Evolutionary conservation across 2,888 invertebrate genomes (phyloP), one percentile per base, ranked within the genome.

Genomic region (Coremacera marginata): DNA sequence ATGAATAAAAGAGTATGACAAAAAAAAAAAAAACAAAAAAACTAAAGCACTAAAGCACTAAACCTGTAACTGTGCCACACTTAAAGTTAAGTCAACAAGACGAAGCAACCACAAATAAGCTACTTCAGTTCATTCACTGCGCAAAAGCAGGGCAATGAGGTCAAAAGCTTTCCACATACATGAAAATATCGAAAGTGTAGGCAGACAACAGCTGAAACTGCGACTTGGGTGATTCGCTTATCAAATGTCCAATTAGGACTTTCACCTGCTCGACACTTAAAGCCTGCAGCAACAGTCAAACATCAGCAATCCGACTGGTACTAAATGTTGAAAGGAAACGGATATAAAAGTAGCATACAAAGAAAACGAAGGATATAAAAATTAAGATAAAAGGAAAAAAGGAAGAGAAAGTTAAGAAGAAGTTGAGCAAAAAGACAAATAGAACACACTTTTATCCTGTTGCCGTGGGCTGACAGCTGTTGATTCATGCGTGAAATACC

Each of bases 401-500:
- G 31, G 8, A 34, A 1, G 2, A 34, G 65, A 65, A 65, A n/a
- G n/a, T 14, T 16, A 27, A 34, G 27, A 25, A 3, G 19, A 9
- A 19, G 25, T 16, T 44, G 8, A 44, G 44, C 44, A 3, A 14
- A 3, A 14, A 44, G 27, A 44, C 44, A 44, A 44, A 25, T 31
- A 60, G 27, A 60, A 8, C 16, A 27, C 60, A 60, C 60, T 60
- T 60, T 60, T 14, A 11, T 27, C 27, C 19, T 60, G 60, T 9
- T 25, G 44, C 51, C 51, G 11, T 22, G 19, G 68, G 22, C 51
- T 11, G 49, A 22, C 51, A 9, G 25, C 22, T 77, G 76, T 79
- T 80, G 79, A 79, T 79, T 79, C 79, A 76, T 70, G 77, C 77
- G 75, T 73, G 68, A 75, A 79, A 75, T 44, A 70, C 62, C 77